Percentiles rank a stretch among this genome's conserved stretches.
These are phyloP conservation scores for Gerris lacustris DNA, from an alignment of 2,888 invertebrate genomes.

Conservation along the genomic window DNA sequence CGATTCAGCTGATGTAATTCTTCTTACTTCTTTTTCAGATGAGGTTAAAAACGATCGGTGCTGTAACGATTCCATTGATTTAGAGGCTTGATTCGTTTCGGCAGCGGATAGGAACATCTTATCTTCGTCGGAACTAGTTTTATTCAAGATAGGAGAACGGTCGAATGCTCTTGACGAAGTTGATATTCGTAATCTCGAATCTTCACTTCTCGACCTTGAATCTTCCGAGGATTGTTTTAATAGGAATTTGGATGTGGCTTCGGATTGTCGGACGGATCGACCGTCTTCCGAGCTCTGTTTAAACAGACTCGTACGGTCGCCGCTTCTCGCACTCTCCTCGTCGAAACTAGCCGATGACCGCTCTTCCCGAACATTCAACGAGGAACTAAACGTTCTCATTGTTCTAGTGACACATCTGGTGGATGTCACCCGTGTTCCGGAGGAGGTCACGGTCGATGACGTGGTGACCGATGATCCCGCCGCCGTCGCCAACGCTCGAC, in stretches of 20 bases:
- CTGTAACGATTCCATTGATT: slow-evolving; percentile 55
- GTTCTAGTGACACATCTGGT: slow-evolving; percentile 17
- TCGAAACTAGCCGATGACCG: slow-evolving; percentile 21
- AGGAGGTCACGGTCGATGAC: slow-evolving; percentile 19
- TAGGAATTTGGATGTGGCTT: background rate
- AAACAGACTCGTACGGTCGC: background rate
- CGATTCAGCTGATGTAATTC: slow-evolving; percentile 41
- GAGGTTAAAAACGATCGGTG: slow-evolving; percentile 50
- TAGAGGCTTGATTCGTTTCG: slow-evolving; percentile 15
- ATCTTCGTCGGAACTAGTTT: background rate
- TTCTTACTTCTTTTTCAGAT: slow-evolving; percentile 53
- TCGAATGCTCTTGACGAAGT: background rate
- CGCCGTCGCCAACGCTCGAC: slow-evolving; percentile 4
- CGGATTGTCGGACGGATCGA: background rate
- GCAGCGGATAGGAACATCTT: slow-evolving; percentile 12
- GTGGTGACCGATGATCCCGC: slow-evolving; percentile 5
- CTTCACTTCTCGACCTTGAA: background rate
- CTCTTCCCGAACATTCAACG: slow-evolving; percentile 12
- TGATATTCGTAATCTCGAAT: background rate
- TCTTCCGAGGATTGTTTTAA: background rate
- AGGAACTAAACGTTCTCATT: slow-evolving; percentile 13
- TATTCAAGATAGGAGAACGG: background rate
- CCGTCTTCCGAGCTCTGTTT: background rate
- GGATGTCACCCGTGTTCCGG: slow-evolving; percentile 21
- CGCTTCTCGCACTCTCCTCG: slow-evolving; percentile 17